These are phyloP conservation scores for Calidris pugnax DNA, from an alignment of 2,113 vertebrate species.

Conservation along the genomic window DNA sequence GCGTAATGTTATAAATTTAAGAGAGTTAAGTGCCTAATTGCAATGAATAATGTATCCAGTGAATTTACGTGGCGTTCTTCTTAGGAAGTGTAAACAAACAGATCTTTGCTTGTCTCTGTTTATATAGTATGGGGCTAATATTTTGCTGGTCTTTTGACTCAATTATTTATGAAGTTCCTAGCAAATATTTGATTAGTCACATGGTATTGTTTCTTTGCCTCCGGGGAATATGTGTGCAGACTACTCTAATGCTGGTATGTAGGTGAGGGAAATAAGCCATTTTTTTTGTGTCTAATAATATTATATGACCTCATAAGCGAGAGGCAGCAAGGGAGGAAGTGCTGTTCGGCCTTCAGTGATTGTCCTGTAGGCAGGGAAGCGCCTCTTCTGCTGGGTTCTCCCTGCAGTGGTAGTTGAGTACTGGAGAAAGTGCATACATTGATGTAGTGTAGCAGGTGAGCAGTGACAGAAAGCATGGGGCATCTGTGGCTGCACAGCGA, in stretches of 20 bases:
- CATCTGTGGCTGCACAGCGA: neutral
- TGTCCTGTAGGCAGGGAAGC: neutral
- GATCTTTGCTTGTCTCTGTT: neutral
- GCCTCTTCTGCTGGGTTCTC: neutral
- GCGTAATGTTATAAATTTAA: neutral
- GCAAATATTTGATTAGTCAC: constrained; percentile 30
- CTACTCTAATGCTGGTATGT: neutral
- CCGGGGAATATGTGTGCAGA: neutral
- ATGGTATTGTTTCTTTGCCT: neutral
- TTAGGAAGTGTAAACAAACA: neutral
- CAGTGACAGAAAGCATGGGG: neutral
- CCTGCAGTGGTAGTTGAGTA: neutral
- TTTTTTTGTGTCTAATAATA: neutral
- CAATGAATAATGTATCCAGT: constrained; percentile 18
- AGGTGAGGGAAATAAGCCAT: neutral
- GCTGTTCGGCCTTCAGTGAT: neutral
- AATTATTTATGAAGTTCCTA: constrained; percentile 6
- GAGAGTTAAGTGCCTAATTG: constrained; percentile 24
- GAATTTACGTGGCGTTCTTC: neutral
- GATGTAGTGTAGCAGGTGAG: neutral
- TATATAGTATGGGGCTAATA: neutral
- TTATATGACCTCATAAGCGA: neutral
- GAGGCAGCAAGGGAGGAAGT: neutral
- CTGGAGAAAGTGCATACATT: neutral
- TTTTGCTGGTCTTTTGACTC: neutral